Evolutionary conservation across 1,140 invertebrate genomes (phyloP).

Genomic region (Calosoma granatense): DNA sequence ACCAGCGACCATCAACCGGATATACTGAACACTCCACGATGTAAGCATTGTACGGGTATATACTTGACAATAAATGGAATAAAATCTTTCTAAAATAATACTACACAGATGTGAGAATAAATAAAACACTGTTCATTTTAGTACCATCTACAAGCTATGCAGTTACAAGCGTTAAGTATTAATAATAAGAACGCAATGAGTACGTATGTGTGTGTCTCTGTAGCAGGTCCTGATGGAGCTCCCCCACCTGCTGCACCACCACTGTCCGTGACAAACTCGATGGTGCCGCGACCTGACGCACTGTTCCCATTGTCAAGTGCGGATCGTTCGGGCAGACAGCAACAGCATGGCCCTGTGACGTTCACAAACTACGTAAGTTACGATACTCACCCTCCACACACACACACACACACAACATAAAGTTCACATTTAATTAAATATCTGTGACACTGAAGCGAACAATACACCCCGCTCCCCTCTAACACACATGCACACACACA

Average conservation of each 20-base stretch:
- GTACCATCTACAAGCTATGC: too few relatives aligned
- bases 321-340: slow-evolving; percentile 22
- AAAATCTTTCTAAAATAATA: neutral
- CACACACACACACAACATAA: slow-evolving; percentile 11
- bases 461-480: too few relatives aligned
- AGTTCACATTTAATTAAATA: slow-evolving; percentile 17
- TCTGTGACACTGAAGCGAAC: slow-evolving; percentile 12
- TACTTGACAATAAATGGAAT: neutral
- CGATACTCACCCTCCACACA: slow-evolving; percentile 10
- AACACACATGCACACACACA: too few relatives aligned
- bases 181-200: neutral
- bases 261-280: neutral
- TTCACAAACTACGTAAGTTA: slow-evolving; percentile 29
- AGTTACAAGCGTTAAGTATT: too few relatives aligned
- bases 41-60: slow-evolving; percentile 21
- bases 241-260: slow-evolving; percentile 7
- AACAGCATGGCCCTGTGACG: slow-evolving; percentile 22
- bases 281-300: slow-evolving; percentile 30
- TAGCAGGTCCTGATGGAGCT: slow-evolving; percentile 16
- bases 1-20: slow-evolving; percentile 31
- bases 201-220: neutral
- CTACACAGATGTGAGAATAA: neutral
- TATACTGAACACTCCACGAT: slow-evolving; percentile 34
- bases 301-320: slow-evolving; percentile 29
- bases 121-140: neutral